Percentiles rank a stretch among this genome's conserved stretches.
phyloP scores from a whole-genome alignment of 2,797 vertebrate species.

The Periophthalmus magnuspinnatus region DNA sequence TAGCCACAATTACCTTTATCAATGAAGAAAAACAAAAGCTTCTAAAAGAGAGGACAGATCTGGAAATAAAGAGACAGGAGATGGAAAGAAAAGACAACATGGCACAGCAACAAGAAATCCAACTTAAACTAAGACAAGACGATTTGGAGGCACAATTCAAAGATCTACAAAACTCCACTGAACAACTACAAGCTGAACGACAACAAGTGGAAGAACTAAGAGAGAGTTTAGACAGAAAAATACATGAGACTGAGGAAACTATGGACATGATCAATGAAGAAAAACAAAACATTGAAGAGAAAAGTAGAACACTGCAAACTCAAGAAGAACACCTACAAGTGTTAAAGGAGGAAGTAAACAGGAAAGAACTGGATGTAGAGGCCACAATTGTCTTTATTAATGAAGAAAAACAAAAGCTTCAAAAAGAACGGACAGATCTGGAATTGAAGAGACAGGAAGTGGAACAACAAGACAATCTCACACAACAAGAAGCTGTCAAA shows the following conservation, averaged over 20 bases:
- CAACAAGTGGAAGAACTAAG: conserved; percentile 1
- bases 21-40: neutral
- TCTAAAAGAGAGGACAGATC: neutral
- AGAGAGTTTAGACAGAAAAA: too few relatives aligned
- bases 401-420: neutral
- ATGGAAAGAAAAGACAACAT: neutral
- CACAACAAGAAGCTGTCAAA: neutral
- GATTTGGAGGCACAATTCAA: neutral
- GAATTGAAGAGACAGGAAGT: neutral
- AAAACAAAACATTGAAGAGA: neutral
- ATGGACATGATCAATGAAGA: neutral
- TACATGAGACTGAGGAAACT: neutral
- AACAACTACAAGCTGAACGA: neutral
- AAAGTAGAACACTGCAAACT: neutral
- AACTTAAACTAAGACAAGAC: conserved; percentile 3
- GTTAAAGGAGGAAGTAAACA: too few relatives aligned
- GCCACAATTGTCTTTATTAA: neutral
- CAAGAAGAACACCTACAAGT: neutral
- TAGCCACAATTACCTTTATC: too few relatives aligned
- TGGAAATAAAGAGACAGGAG: neutral
- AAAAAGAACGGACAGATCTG: neutral
- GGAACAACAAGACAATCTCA: neutral
- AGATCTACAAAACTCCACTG: neutral
- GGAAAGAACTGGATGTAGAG: neutral
- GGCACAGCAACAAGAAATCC: neutral